Conservation (phyloP, 2,888 invertebrate species). For the Dendrolimus houi region DNA sequence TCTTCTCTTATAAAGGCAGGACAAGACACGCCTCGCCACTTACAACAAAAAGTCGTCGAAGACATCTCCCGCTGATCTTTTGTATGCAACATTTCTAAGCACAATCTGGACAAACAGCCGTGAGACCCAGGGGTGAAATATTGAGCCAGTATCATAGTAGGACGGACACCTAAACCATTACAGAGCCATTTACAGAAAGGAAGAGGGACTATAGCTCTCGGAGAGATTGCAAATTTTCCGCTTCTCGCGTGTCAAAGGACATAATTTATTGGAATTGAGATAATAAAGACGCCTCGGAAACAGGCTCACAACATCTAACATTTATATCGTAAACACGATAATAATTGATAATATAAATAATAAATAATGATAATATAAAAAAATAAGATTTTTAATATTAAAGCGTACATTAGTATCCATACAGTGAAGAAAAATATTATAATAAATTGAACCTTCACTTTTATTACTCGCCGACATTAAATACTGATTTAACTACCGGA, state of each 20-base stretch:
- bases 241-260: conserved; percentile 63
- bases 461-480: no score
- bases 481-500: no score
- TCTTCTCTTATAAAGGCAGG: conserved; percentile 66
- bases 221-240: conserved; percentile 65
- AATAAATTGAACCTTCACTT: conserved; percentile 1
- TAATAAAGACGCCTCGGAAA: conserved; percentile 54
- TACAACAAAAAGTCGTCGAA: conserved; percentile 68
- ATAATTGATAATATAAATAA: no score
- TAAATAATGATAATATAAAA: background rate
- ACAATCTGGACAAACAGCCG: conserved; percentile 66
- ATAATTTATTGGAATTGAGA: conserved; percentile 69
- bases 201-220: conserved; percentile 42
- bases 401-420: background rate
- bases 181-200: conserved; percentile 65
- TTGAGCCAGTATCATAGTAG: conserved; percentile 54
- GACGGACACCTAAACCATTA: conserved; percentile 60
- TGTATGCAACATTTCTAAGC: conserved; percentile 52
- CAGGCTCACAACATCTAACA: conserved; percentile 15
- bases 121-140: conserved; percentile 63
- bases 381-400: background rate
- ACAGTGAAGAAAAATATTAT: background rate
- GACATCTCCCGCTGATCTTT: conserved; percentile 67
- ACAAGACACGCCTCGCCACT: conserved; percentile 68
- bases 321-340: no score